Evolutionary conservation across 1,140 invertebrate genomes (phyloP), one percentile per base, ranked within the genome.

Genomic region (Potamilus streckersoni): DNA sequence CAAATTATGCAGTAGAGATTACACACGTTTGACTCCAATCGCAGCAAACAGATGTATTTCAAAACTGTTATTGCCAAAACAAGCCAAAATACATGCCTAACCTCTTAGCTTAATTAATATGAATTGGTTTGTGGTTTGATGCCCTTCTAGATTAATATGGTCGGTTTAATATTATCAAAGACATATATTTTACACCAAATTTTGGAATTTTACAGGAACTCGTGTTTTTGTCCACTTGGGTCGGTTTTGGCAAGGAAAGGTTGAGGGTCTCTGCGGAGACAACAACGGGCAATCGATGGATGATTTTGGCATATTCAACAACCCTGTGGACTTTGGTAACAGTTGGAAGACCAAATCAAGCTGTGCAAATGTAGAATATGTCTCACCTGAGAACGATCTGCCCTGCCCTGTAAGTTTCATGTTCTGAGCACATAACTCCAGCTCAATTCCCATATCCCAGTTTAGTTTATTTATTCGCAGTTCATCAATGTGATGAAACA

Each of bases 251-350:
- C 59, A 38, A 20, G 61, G 62, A 6, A 77, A 69, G 13, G 72
- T 77, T 14, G 71, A 74, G 58, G 80, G 80, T 60, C 60, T 82
- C 0, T 82, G 80, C 72, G 80, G 80, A 17, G 72, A 82, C 64
- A 77, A 73, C 65, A 68, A 82, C 60, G 71, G 73, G 13, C 62
- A 72, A 11, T 49, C 71, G 6, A 68, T 70, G 56, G 70, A 82
- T 68, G 78, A 82, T 55, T 71, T 61, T 19, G 69, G 65, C 14
- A 27, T 56, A 11, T 49, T 8, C 38, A 49, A 49, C 38, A 74
- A 71, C 23, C 61, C 23, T n/a, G 72, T 67, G 14, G 80, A 76
- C 11, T 80, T 79, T 63, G 80, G 66, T 11, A 71, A 79, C 61
- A 69, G 60, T 17, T 82, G 80, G 80, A 77, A 77, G 56, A 77